phyloP scores from a whole-genome alignment of 2,113 vertebrate genomes.

The Sakesphorus luctuosus region DNA sequence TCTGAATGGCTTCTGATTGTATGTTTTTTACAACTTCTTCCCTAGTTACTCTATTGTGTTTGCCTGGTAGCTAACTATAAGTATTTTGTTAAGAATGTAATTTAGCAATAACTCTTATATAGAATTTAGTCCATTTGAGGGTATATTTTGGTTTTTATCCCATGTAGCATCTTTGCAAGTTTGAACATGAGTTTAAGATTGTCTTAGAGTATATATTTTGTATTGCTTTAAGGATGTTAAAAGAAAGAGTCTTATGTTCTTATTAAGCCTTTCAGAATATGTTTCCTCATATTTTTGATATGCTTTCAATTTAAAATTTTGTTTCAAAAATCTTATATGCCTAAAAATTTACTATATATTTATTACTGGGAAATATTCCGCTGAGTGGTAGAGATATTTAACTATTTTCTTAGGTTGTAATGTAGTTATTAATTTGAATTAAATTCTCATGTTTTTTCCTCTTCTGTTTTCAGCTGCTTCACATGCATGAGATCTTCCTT shows the following conservation, averaged over 20 bases:
- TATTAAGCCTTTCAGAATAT: neutral
- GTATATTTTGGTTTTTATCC: neutral
- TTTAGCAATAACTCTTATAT: neutral
- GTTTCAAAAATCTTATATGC: neutral
- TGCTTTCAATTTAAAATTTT: neutral
- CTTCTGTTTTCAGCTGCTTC: slow-evolving; percentile 82
- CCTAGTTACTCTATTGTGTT: neutral
- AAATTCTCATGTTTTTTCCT: neutral
- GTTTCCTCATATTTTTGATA: neutral
- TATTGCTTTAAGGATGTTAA: neutral
- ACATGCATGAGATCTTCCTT: slow-evolving; percentile 94
- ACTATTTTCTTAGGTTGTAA: neutral
- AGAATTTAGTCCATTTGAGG: neutral
- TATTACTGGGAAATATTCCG: neutral
- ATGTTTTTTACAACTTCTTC: neutral
- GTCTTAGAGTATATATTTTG: neutral
- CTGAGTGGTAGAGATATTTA: neutral
- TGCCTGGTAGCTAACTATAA: neutral
- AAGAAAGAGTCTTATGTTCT: neutral
- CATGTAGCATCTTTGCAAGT: neutral
- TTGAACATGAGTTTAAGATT: neutral
- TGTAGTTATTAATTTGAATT: neutral
- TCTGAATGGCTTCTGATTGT: neutral
- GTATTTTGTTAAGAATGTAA: neutral
- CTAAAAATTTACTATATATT: neutral